A percentile compares a stretch with the other conserved stretches of the same genome.
phyloP scores from a whole-genome alignment of 2,113 vertebrate genomes.

The Ciconia maguari region DNA sequence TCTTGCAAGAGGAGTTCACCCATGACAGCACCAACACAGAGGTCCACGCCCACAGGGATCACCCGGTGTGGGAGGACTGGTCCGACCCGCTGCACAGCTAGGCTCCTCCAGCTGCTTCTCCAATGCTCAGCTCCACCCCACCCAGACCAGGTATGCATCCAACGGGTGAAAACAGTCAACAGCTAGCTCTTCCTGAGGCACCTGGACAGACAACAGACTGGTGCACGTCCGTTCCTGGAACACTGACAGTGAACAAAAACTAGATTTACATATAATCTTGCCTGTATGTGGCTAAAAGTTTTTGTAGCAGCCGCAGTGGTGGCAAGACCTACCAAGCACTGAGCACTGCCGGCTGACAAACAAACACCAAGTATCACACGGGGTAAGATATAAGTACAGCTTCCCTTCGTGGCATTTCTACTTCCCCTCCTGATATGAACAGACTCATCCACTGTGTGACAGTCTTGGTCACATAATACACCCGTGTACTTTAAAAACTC shows the following conservation, averaged over 20 bases:
- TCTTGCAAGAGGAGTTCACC: not conserved
- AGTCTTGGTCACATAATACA: accelerated
- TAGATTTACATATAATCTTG: accelerated
- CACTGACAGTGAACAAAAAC: not conserved
- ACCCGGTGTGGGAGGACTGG: not conserved
- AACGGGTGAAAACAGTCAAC: not conserved
- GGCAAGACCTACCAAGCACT: not conserved
- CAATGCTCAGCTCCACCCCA: not conserved
- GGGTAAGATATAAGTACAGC: accelerated
- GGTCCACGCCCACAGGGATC: not conserved
- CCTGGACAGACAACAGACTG: accelerated
- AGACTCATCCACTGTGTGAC: not conserved
- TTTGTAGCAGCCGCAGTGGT: not conserved
- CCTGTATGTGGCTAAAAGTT: not conserved
- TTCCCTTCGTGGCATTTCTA: not conserved
- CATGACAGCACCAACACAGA: not conserved
- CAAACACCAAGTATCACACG: accelerated
- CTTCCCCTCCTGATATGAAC: not conserved
- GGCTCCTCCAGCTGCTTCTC: not conserved
- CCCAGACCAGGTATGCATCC: not conserved
- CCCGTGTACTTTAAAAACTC: accelerated
- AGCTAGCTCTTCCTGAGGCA: not conserved
- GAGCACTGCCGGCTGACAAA: accelerated
- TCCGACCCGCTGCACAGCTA: not conserved
- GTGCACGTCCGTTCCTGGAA: accelerated